phyloP scores from a whole-genome alignment of 2,888 invertebrate species.

The Eudasyphora cyanicolor region DNA sequence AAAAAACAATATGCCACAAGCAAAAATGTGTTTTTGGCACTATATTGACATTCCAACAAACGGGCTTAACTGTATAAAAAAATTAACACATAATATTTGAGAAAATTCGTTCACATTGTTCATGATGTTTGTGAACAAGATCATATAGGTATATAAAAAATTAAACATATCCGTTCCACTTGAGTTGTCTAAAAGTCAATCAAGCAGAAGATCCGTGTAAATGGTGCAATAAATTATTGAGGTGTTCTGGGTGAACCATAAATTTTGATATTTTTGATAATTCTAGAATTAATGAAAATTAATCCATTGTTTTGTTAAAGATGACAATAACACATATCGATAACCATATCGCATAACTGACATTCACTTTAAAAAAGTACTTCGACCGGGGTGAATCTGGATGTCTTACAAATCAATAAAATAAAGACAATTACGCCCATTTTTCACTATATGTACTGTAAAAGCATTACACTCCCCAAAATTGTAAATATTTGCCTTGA shows the following conservation, averaged over 20 bases:
- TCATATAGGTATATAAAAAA: neutral
- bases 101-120: neutral
- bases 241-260: neutral
- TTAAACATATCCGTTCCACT: neutral
- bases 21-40: constrained; percentile 2
- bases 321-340: too few species aligned
- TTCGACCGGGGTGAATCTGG: too few species aligned
- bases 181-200: neutral
- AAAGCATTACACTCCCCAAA: too few species aligned
- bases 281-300: too few species aligned
- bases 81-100: neutral
- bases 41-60: neutral
- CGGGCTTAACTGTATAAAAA: neutral
- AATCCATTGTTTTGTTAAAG: too few species aligned
- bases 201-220: neutral
- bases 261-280: too few species aligned
- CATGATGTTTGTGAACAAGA: neutral
- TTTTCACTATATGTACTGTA: too few species aligned
- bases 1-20: neutral
- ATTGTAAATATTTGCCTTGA: too few species aligned
- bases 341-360: too few species aligned
- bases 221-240: neutral
- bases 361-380: too few species aligned
- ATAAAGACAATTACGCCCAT: too few species aligned
- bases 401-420: too few species aligned